Conservation (phyloP, 2,888 invertebrate species). For the Meghimatium bilineatum region DNA sequence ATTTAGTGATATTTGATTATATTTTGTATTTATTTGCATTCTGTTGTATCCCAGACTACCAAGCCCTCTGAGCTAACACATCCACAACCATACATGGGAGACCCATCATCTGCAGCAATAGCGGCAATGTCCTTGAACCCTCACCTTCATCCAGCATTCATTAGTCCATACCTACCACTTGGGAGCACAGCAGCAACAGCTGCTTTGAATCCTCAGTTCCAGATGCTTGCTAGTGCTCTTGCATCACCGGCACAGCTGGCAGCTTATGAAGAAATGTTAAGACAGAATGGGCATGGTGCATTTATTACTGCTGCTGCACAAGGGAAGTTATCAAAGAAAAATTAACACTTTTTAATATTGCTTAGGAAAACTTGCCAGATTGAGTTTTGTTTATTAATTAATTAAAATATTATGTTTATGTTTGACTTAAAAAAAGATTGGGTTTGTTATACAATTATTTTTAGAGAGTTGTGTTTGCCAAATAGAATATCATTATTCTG, state of each 20-base stretch:
- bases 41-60: slow-evolving; percentile 31
- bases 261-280: slow-evolving; percentile 57
- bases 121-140: slow-evolving; percentile 43
- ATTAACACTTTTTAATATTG: not conserved
- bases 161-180: slow-evolving; percentile 44
- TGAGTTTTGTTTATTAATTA: not conserved
- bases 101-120: slow-evolving; percentile 38
- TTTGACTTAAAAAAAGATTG: not conserved
- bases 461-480: not conserved
- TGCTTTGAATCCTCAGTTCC: slow-evolving; percentile 49
- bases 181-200: slow-evolving; percentile 20
- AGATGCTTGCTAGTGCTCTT: slow-evolving; percentile 55
- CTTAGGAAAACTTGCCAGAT: not conserved
- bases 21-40: not conserved
- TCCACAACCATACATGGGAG: slow-evolving; percentile 23
- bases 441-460: not conserved
- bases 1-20: not conserved
- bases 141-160: slow-evolving; percentile 57
- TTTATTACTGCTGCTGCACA: slow-evolving; percentile 26
- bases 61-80: slow-evolving; percentile 32
- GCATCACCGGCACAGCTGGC: slow-evolving; percentile 54
- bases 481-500: not conserved
- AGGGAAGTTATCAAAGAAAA: slow-evolving; percentile 10
- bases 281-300: slow-evolving; percentile 46
- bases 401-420: not conserved